A percentile compares a stretch with the other conserved stretches of the same genome.
Evolutionary conservation across 2,113 vertebrate species (phyloP).

Genomic region (Henicopernis longicauda): DNA sequence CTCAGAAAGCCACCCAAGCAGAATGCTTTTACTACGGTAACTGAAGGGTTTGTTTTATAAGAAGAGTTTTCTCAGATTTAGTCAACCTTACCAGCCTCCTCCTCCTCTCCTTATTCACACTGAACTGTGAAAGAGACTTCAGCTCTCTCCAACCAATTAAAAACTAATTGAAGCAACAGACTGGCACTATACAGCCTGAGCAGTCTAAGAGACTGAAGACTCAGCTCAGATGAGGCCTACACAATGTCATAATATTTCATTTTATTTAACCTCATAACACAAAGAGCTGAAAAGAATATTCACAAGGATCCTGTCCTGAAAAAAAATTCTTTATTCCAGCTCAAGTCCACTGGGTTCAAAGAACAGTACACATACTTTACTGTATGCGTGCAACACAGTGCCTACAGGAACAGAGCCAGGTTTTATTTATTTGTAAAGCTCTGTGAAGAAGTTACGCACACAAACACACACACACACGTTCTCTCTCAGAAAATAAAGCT

Average conservation of each 20-base stretch:
- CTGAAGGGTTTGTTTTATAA: not conserved
- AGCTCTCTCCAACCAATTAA: conserved; percentile 36
- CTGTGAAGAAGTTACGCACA: not conserved
- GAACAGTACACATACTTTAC: not conserved
- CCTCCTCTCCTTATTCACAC: conserved; percentile 16
- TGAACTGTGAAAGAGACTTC: conserved; percentile 37
- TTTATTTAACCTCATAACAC: not conserved
- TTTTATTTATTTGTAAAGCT: not conserved
- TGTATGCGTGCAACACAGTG: not conserved
- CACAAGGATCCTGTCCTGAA: not conserved
- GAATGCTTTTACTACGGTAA: not conserved
- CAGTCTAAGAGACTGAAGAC: not conserved
- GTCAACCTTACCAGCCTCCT: conserved; percentile 12
- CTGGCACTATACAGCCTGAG: not conserved
- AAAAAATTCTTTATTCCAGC: not conserved
- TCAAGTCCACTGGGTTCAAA: not conserved
- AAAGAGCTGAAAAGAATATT: not conserved
- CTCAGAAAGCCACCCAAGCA: conserved; percentile 18
- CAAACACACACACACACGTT: not conserved
- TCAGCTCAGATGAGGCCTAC: not conserved
- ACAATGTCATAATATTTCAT: not conserved
- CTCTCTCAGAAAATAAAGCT: not conserved
- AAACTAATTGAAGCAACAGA: conserved; percentile 39
- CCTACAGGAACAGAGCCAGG: not conserved
- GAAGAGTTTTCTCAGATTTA: not conserved